phyloP scores from a whole-genome alignment of 30 jellyfish, hydroid and myxozoan genomes.

The Hydractinia echinata region DNA sequence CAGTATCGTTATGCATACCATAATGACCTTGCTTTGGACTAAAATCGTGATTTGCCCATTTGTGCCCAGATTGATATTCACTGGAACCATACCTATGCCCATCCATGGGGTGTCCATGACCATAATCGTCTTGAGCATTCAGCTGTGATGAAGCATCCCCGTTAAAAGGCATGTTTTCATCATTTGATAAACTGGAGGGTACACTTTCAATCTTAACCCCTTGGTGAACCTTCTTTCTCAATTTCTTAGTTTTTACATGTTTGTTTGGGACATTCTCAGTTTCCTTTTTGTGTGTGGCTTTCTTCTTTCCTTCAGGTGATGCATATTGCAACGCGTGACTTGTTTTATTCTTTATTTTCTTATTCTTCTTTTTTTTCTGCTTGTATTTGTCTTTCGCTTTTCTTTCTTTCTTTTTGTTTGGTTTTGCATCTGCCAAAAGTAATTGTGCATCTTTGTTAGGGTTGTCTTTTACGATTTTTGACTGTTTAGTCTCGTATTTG shows the following conservation, averaged over 20 bases:
- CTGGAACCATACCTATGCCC: conserved; percentile 10
- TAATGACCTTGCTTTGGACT: neutral
- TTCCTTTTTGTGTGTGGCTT: too few relatives aligned
- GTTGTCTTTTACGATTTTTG: neutral
- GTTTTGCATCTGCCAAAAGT: too few relatives aligned
- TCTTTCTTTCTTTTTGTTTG: too few relatives aligned
- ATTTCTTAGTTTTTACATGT: neutral
- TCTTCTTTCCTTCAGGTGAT: too few relatives aligned
- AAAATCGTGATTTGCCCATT: conserved; percentile 21
- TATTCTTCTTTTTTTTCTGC: too few relatives aligned
- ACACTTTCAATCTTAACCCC: too few relatives aligned
- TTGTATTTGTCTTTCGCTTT: too few relatives aligned
- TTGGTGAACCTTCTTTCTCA: neutral
- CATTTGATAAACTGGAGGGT: too few relatives aligned
- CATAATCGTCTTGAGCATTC: neutral
- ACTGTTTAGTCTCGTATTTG: neutral
- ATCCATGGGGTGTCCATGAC: conserved; percentile 25
- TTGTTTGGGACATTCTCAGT: neutral
- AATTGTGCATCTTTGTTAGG: neutral
- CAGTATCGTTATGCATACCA: conserved; percentile 16
- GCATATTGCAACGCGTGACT: too few relatives aligned
- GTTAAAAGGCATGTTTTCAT: too few relatives aligned
- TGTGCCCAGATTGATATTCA: neutral
- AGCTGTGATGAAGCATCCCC: neutral
- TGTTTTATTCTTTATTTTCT: too few relatives aligned